phyloP scores from a whole-genome alignment of 2,888 invertebrate species.

The Cacoxenus indagator region DNA sequence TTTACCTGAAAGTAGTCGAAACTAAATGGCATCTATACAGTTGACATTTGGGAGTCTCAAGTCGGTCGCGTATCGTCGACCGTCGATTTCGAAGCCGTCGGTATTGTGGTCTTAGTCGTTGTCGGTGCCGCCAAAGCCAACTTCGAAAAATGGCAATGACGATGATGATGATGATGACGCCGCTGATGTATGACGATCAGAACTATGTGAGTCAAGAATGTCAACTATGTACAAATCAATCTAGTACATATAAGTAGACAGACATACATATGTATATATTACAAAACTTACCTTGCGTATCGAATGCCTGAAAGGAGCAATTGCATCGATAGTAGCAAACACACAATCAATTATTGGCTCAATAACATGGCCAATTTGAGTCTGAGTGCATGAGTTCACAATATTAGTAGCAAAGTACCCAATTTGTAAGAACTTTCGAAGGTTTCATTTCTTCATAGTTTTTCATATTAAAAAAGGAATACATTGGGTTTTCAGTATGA shows the following conservation, averaged over 20 bases:
- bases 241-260: neutral
- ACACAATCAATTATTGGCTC: too few relatives aligned
- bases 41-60: constrained; percentile 42
- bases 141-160: neutral
- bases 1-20: constrained; percentile 4
- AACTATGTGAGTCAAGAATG: constrained; percentile 4
- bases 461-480: too few relatives aligned
- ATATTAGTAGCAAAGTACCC: too few relatives aligned
- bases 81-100: neutral
- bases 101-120: neutral
- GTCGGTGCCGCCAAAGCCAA: neutral
- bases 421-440: too few relatives aligned
- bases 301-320: too few relatives aligned
- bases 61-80: constrained; percentile 27
- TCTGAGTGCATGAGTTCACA: too few relatives aligned
- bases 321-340: too few relatives aligned
- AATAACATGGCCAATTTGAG: too few relatives aligned
- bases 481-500: too few relatives aligned
- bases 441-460: too few relatives aligned
- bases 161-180: neutral
- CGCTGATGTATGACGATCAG: constrained; percentile 7
- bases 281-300: too few relatives aligned
- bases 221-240: neutral
- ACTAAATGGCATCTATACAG: constrained; percentile 40
- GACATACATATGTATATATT: too few relatives aligned